Base-by-base conservation (phyloP, 2,113 vertebrate species). In the Pangasianodon hypophthalmus region DNA sequence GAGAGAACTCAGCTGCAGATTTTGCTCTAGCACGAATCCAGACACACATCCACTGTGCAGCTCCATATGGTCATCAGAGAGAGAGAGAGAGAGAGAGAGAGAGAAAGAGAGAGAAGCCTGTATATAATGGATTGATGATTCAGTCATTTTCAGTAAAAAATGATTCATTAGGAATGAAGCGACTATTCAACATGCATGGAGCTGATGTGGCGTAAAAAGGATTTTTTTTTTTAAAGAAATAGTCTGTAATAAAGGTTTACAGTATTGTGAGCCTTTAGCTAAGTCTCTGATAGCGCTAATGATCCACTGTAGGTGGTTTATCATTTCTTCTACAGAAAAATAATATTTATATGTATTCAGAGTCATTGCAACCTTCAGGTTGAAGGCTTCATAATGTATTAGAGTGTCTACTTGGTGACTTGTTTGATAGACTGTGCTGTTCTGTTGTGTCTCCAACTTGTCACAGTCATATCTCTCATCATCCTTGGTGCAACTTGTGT, bases 1-100 rank as follows among this genome's bases (percentile, higher is more conserved):
- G 69, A 77, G 86, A 79, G 71, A 54, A 87, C 41, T 87, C 86
- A 87, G 71, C 86, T 87, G 86, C 37, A 87, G 54, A 37, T 60
- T 14, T 32, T n/a, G 56, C 73, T 48, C 86, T 77, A 58, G 52
- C 86, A 87, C 37, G 37, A 60, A 58, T 46, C 14, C 52, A 79
- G 44, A 60, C 73, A 79, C 54, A 60, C 69, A 77, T 60, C 16
- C 26, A 60, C 71, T 46, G 44, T 46, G n/a, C 29, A 80, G 56
- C 56, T 32, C 41, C 75, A 87, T 87, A 80, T 79, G 86, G 73
- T 80, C 75, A 80, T 87, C 75, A 75, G 85, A 71, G 7, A 21
- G 18, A 21, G 71, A 75, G 19, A 24, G 18, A 44, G 37, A 44
- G 71, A 67, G 26, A 48, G 14, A 67, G 21, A 64, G 10, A 56